phyloP scores from a whole-genome alignment of 2,888 invertebrate genomes.

The Neoascia interrupta region DNA sequence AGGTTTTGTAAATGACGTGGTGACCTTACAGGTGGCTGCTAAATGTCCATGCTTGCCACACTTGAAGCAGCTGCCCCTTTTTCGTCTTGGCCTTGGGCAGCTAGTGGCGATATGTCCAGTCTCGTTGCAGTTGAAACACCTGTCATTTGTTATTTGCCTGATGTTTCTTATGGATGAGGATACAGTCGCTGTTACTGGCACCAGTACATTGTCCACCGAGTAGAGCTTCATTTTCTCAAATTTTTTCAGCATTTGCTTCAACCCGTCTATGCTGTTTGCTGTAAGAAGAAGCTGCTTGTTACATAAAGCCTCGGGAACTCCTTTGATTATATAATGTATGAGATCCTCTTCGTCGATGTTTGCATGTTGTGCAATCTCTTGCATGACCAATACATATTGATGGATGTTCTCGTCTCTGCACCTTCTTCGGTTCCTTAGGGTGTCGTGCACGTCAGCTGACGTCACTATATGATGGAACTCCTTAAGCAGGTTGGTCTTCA shows the following conservation, averaged over 20 bases:
- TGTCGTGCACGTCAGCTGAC: slow-evolving; percentile 24
- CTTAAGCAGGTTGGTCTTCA: slow-evolving; percentile 14
- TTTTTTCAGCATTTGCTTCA: neutral
- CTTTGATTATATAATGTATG: slow-evolving; percentile 26
- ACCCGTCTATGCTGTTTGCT: neutral
- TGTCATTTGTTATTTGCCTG: too few species aligned
- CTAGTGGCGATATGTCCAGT: slow-evolving; percentile 13
- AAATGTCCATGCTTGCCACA: neutral
- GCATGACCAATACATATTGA: slow-evolving; percentile 37
- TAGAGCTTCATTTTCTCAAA: neutral
- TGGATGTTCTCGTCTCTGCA: slow-evolving; percentile 26
- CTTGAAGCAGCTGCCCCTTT: neutral
- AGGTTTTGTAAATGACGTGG: too few species aligned
- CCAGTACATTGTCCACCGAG: too few species aligned
- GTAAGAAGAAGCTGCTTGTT: slow-evolving; percentile 25
- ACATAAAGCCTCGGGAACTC: slow-evolving; percentile 20
- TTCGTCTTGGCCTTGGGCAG: neutral
- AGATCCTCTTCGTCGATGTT: slow-evolving; percentile 22
- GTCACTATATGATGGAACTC: slow-evolving; percentile 19
- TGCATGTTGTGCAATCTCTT: slow-evolving; percentile 27
- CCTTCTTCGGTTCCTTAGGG: slow-evolving; percentile 22
- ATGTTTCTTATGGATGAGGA: neutral
- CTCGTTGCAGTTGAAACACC: slow-evolving; percentile 37
- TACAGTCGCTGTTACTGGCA: neutral
- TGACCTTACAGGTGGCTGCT: neutral